Evolutionary conservation across 2,797 vertebrate genomes (phyloP), one percentile per base, ranked within the genome.

Genomic region (Hippocampus kuda): DNA sequence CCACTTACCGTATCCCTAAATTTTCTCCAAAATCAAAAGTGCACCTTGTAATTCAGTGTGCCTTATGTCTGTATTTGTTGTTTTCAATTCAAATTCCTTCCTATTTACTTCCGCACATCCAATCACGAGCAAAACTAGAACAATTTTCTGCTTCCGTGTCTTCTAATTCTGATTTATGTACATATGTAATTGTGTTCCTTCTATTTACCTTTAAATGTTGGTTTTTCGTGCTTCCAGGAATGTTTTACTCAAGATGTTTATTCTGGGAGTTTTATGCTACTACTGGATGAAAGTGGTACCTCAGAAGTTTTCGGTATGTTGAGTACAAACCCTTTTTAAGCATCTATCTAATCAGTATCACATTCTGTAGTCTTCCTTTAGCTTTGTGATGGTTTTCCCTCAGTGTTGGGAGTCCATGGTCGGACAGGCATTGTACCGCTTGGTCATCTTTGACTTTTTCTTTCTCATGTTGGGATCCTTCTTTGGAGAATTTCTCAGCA

Each of bases 331-430:
- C 4, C 34, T 38, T 4, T 70, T 53, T 2, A 22, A 53, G 18
- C 1, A 15, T 34, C 67, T 42, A 63, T 51, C 27, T 38, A 56
- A 54, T 66, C n/a, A 5, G 5, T 69, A 71, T 53, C 10, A 1
- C 12, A 20, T 38, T 0, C 7, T 38, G 34, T 7, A 10, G 13
- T 59, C 20, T 57, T 46, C 1, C 16, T 41, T 41, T 16, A 63
- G 51, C 64, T 41, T 24, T 11, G 4, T 13, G 5, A 8, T 68
- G 26, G 77, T 46, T 72, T 74, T 62, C 57, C 46, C 68, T 26
- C 78, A 99, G 97, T 99, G 97, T 77, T 99, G 97, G 97, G 96
- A 99, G 85, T 91, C 93, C 5, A 79, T 92, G 67, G 85, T 99
- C 38, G 97, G 97, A 68, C 94, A 97, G 83, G 93, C 94, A 68